These are phyloP conservation scores for Meganola albula DNA, from an alignment of 2,888 invertebrate species.

Conservation along the genomic window DNA sequence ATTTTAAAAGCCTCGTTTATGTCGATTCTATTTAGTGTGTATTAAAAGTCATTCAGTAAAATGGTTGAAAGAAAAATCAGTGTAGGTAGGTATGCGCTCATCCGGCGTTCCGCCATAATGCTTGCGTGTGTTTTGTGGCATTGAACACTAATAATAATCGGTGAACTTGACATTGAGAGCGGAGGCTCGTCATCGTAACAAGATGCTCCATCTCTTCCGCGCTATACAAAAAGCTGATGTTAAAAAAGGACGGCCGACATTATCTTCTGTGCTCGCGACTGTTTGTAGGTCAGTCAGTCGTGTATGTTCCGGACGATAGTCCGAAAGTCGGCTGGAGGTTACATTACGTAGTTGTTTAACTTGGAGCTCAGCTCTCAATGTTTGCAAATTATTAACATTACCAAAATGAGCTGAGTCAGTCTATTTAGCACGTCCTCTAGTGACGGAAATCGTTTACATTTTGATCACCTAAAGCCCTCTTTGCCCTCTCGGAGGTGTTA, in stretches of 20 bases:
- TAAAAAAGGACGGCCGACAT: constrained; percentile 55
- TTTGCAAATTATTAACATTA: constrained; percentile 33
- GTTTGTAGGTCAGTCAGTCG: constrained; percentile 77
- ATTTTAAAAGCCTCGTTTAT: too few species aligned
- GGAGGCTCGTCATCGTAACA: constrained; percentile 74
- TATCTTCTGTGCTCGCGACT: constrained; percentile 62
- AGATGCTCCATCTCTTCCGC: constrained; percentile 59
- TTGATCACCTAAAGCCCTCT: constrained; percentile 18
- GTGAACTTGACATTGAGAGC: constrained; percentile 77
- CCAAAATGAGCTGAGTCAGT: constrained; percentile 27
- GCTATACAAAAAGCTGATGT: constrained; percentile 36
- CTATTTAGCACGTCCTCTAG: constrained; percentile 28
- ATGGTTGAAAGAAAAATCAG: constrained; percentile 26
- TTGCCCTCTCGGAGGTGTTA: constrained; percentile 10
- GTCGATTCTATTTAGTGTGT: too few species aligned
- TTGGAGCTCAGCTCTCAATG: constrained; percentile 43
- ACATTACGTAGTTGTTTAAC: constrained; percentile 62
- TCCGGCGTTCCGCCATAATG: constrained; percentile 50
- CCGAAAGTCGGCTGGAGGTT: constrained; percentile 77
- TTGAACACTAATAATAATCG: constrained; percentile 77
- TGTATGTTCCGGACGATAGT: constrained; percentile 74
- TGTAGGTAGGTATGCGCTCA: constrained; percentile 37
- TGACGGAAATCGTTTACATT: constrained; percentile 19
- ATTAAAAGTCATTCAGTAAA: too few species aligned
- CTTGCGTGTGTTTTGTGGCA: constrained; percentile 72